phyloP scores from a whole-genome alignment of 2,113 vertebrate species.

The Syngnathoides biaculeatus region DNA sequence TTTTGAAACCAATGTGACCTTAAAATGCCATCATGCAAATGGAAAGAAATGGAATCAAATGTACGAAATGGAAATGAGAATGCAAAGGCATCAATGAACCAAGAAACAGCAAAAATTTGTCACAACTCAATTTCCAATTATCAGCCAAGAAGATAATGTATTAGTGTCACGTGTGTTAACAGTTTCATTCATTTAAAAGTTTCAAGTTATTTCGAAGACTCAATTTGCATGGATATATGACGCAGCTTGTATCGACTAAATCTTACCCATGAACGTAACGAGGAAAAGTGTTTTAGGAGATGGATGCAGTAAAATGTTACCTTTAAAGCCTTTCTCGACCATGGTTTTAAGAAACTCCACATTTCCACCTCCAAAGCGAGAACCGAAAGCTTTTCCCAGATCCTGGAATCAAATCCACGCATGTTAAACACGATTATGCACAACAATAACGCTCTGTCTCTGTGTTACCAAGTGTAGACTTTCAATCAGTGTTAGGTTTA shows the following conservation, averaged over 20 bases:
- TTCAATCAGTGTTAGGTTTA: background rate
- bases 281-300: background rate
- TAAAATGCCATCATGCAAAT: no score
- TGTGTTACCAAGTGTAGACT: background rate
- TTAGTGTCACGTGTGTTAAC: no score
- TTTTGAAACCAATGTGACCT: no score
- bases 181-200: no score
- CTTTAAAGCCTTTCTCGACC: slow-evolving; percentile 3
- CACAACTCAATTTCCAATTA: no score
- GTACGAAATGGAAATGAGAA: no score
- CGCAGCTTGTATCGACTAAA: background rate
- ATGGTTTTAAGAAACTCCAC: slow-evolving; percentile 6
- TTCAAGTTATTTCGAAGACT: no score
- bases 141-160: no score
- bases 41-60: no score
- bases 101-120: no score
- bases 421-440: background rate
- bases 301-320: background rate
- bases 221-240: no score
- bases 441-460: background rate
- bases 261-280: background rate
- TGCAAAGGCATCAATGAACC: no score
- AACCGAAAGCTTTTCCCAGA: slow-evolving; percentile 8
- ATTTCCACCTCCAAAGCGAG: slow-evolving; percentile 7
- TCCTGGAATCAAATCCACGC: slow-evolving; percentile 1